Percentiles rank a stretch among this genome's conserved stretches.
These are phyloP conservation scores for Scaptomyza pallida DNA, from an alignment of 1,140 invertebrate genomes.

Conservation along the genomic window DNA sequence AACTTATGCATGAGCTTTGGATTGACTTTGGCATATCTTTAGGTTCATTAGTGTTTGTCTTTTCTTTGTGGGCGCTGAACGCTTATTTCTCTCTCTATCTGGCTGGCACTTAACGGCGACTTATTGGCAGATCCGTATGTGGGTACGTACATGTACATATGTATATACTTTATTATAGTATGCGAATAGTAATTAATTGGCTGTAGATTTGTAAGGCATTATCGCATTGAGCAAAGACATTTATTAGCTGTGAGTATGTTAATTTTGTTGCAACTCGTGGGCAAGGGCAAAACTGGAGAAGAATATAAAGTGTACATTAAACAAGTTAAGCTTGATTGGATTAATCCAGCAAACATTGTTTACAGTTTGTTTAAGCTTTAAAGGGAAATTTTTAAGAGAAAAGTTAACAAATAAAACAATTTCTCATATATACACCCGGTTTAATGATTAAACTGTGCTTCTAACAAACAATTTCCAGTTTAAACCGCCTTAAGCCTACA, in stretches of 20 bases:
- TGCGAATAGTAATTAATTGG: constrained; percentile 62
- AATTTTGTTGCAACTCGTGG: constrained; percentile 1
- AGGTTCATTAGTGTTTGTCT: constrained; percentile 72
- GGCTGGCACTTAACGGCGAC: constrained; percentile 63
- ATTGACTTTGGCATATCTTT: constrained; percentile 62
- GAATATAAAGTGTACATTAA: constrained; percentile 4
- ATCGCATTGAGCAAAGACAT: constrained; percentile 47
- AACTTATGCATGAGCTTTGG: constrained; percentile 41
- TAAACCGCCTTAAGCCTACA: not conserved
- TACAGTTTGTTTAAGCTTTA: not conserved
- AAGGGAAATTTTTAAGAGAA: too few species aligned
- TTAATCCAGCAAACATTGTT: not conserved
- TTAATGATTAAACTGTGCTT: not conserved
- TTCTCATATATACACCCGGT: too few species aligned
- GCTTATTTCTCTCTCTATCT: constrained; percentile 6
- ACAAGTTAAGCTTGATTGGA: constrained; percentile 20
- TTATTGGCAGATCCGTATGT: constrained; percentile 66
- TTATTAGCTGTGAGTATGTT: constrained; percentile 19
- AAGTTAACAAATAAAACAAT: too few species aligned
- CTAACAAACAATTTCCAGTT: not conserved
- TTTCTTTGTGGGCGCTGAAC: constrained; percentile 62
- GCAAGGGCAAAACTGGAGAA: constrained; percentile 4
- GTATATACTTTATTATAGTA: not conserved
- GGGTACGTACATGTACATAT: constrained; percentile 39
- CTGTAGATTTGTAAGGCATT: constrained; percentile 64